Conservation (phyloP, 2,113 vertebrate species). For the Archilochus colubris region DNA sequence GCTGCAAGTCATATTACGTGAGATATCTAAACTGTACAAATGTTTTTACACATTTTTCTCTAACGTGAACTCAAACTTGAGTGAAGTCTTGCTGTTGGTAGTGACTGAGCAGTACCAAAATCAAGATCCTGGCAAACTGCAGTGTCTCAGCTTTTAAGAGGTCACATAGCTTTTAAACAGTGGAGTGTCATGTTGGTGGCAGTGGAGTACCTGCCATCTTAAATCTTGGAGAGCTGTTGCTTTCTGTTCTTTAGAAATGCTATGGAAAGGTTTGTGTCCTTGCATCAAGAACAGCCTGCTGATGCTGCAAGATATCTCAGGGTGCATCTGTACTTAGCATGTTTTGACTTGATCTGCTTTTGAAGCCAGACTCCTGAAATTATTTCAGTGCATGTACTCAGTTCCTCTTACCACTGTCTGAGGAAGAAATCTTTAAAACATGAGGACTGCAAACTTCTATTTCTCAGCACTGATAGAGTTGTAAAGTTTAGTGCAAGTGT, state of each 20-base stretch:
- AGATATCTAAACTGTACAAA: neutral
- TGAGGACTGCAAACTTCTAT: neutral
- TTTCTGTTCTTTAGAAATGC: constrained; percentile 44
- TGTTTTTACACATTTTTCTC: neutral
- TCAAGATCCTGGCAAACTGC: neutral
- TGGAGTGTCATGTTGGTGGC: neutral
- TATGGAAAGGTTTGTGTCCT: neutral
- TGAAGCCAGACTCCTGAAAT: neutral
- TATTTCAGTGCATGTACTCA: neutral
- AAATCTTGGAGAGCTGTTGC: neutral
- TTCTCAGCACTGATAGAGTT: neutral
- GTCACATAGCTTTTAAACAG: neutral
- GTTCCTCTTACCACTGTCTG: neutral
- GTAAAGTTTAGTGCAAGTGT: neutral
- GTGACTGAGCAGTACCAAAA: neutral
- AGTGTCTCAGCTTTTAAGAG: neutral
- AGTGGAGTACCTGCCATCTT: neutral
- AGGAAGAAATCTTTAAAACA: neutral
- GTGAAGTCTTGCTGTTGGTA: neutral
- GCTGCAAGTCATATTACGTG: neutral
- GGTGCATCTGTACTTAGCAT: neutral
- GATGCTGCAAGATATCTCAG: neutral
- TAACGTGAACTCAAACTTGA: neutral
- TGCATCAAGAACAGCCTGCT: constrained; percentile 3
- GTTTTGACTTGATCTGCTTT: constrained; percentile 17